These are phyloP conservation scores for Plectrocnemia conspersa DNA, from an alignment of 1,140 invertebrate genomes.

Conservation along the genomic window DNA sequence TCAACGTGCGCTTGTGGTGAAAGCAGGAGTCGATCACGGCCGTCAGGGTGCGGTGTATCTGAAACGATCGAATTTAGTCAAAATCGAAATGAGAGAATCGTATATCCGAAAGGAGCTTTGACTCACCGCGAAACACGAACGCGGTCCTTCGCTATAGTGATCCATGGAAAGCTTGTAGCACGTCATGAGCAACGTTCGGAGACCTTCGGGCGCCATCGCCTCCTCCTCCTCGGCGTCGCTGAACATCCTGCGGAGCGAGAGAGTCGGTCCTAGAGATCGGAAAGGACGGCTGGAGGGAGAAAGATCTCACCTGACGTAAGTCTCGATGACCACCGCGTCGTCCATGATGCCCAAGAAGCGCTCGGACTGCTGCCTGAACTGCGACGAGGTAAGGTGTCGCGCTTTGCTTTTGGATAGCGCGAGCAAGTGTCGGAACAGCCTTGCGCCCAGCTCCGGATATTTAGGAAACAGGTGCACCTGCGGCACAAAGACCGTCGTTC, in stretches of 20 bases:
- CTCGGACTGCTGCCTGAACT: constrained; percentile 68
- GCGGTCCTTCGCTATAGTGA: constrained; percentile 61
- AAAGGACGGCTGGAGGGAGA: constrained; percentile 24
- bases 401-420: constrained; percentile 56
- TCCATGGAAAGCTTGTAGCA: constrained; percentile 74
- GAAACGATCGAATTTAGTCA: constrained; percentile 22
- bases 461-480: constrained; percentile 73
- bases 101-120: not conserved
- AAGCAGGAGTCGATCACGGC: constrained; percentile 73
- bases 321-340: constrained; percentile 59
- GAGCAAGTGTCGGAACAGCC: constrained; percentile 62
- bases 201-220: constrained; percentile 54
- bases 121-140: constrained; percentile 53
- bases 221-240: constrained; percentile 48
- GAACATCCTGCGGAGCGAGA: constrained; percentile 48
- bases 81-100: not conserved
- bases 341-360: constrained; percentile 63
- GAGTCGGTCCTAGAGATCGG: not conserved
- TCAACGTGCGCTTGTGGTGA: constrained; percentile 69
- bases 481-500: constrained; percentile 34
- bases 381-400: constrained; percentile 54
- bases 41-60: constrained; percentile 63
- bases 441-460: constrained; percentile 65
- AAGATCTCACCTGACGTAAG: constrained; percentile 61
- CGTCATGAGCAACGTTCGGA: constrained; percentile 61